Evolutionary conservation across 2,888 invertebrate genomes (phyloP).

Genomic region (Yponomeuta malinellus): DNA sequence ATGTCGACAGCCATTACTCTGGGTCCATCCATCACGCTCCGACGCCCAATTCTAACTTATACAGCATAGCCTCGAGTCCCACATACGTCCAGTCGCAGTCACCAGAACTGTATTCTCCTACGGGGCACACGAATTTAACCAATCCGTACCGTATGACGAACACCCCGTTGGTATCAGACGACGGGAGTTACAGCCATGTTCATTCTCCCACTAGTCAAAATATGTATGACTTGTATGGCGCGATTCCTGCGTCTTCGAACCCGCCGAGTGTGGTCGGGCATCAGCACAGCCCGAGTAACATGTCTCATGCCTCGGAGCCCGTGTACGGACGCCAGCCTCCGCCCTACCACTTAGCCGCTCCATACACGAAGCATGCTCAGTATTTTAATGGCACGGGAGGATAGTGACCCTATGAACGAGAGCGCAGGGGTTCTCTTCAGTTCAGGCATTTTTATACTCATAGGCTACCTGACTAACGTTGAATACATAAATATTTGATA

Average conservation of each 20-base stretch:
- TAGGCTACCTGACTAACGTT: too few species aligned
- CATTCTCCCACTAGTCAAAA: constrained; percentile 65
- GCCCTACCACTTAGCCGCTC: constrained; percentile 89
- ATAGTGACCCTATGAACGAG: constrained; percentile 44
- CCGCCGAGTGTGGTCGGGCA: constrained; percentile 56
- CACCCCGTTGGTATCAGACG: constrained; percentile 66
- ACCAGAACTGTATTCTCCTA: constrained; percentile 66
- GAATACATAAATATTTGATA: too few species aligned
- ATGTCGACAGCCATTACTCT: constrained; percentile 46
- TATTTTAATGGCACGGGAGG: constrained; percentile 76
- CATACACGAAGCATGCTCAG: constrained; percentile 86
- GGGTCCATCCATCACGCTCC: constrained; percentile 43
- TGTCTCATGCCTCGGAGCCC: constrained; percentile 39
- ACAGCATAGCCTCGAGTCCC: constrained; percentile 56
- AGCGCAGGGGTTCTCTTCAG: constrained; percentile 32
- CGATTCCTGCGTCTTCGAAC: constrained; percentile 57
- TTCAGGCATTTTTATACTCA: constrained; percentile 24
- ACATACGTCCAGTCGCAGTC: constrained; percentile 66
- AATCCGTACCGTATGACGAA: constrained; percentile 71
- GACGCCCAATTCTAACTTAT: constrained; percentile 56
- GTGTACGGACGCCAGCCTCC: constrained; percentile 78
- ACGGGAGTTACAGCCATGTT: constrained; percentile 65
- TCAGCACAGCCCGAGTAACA: constrained; percentile 57
- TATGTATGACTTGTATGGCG: constrained; percentile 68
- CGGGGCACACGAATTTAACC: constrained; percentile 67